A percentile compares a stretch with the other conserved stretches of the same genome.
phyloP scores from a whole-genome alignment of 2,888 invertebrate genomes.

The Exephanes ischioxanthus region DNA sequence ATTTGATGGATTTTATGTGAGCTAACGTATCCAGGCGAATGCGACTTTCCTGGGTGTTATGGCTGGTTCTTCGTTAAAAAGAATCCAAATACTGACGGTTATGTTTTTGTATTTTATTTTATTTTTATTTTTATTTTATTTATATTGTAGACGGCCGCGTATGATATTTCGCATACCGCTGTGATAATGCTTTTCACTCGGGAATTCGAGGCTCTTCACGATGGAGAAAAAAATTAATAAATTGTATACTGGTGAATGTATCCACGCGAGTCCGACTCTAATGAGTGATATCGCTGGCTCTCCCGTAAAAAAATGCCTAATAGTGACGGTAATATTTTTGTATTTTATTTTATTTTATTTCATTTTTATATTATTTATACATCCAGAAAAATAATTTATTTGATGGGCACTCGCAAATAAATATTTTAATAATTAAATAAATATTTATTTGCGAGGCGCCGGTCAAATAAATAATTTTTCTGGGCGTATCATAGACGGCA shows the following conservation, averaged over 20 bases:
- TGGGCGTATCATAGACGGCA: too few species aligned
- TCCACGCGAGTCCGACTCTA: not conserved
- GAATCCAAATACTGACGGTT: not conserved
- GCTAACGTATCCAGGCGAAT: not conserved
- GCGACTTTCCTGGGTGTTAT: not conserved
- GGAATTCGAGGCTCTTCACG: conserved; percentile 52
- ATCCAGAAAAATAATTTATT: too few species aligned
- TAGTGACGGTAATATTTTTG: not conserved
- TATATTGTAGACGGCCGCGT: too few species aligned
- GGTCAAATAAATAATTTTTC: too few species aligned
- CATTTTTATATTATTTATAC: too few species aligned
- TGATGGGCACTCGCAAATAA: too few species aligned
- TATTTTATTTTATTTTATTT: too few species aligned
- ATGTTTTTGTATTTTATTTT: not conserved
- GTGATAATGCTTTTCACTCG: conserved; percentile 56
- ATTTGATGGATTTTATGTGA: not conserved
- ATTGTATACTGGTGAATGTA: too few species aligned
- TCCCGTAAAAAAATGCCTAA: not conserved
- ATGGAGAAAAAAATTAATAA: conserved; percentile 15
- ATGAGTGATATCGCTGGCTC: not conserved
- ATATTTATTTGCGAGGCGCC: too few species aligned
- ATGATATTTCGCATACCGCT: conserved; percentile 30
- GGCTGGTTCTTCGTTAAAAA: not conserved
- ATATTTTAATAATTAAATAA: too few species aligned
- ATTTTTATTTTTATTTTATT: too few species aligned